These are phyloP conservation scores for Fragariocoptes setiger DNA, from an alignment of 1,140 invertebrate species.

Conservation along the genomic window DNA sequence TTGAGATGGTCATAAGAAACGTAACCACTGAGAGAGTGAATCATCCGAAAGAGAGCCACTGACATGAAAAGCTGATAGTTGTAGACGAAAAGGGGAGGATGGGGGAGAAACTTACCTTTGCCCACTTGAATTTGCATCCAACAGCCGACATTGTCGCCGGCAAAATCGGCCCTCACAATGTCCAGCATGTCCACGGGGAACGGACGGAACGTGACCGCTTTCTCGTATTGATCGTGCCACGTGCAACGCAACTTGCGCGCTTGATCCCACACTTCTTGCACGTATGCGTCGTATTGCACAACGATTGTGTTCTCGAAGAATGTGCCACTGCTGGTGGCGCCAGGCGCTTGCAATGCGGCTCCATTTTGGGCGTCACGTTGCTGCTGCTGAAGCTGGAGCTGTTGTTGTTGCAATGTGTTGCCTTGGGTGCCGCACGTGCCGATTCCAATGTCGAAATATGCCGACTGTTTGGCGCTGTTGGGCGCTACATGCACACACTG, in stretches of 20 bases:
- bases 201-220: slow-evolving; percentile 66
- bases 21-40: too few species aligned
- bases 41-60: too few species aligned
- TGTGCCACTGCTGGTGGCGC: slow-evolving; percentile 50
- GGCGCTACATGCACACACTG: slow-evolving; percentile 65
- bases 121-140: slow-evolving; percentile 26
- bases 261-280: slow-evolving; percentile 85
- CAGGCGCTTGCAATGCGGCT: slow-evolving; percentile 8
- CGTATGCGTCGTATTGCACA: slow-evolving; percentile 69
- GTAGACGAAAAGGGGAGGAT: too few species aligned
- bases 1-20: too few species aligned
- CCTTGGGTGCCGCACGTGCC: slow-evolving; percentile 68
- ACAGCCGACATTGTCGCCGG: slow-evolving; percentile 72
- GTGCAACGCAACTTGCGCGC: slow-evolving; percentile 63
- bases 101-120: slow-evolving; percentile 65
- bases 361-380: too few species aligned
- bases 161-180: slow-evolving; percentile 64
- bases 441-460: slow-evolving; percentile 63
- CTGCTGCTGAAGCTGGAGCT: too few species aligned
- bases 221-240: slow-evolving; percentile 83
- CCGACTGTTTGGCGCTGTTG: slow-evolving; percentile 50
- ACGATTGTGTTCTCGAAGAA: slow-evolving; percentile 83
- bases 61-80: too few species aligned
- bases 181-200: slow-evolving; percentile 84
- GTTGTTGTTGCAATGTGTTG: too few species aligned